A percentile compares a stretch with the other conserved stretches of the same genome.
These are phyloP conservation scores for Drosophila neocordata DNA, from an alignment of 1,140 invertebrate genomes.

Conservation along the genomic window DNA sequence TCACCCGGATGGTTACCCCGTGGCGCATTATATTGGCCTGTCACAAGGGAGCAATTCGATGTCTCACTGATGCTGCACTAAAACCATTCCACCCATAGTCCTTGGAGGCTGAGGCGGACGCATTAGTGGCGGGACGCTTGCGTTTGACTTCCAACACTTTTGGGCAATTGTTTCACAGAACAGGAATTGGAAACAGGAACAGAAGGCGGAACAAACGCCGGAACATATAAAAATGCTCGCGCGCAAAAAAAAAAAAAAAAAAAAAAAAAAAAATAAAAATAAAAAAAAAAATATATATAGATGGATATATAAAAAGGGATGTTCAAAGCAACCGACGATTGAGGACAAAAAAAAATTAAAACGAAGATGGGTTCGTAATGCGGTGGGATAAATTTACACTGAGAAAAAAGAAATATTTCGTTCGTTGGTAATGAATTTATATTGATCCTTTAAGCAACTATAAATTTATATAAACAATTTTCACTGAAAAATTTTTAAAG, in stretches of 20 bases:
- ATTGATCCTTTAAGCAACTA: too few species aligned
- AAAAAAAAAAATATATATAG: slow-evolving; percentile 35
- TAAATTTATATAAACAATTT: neutral
- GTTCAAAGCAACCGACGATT: slow-evolving; percentile 33
- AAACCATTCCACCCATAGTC: slow-evolving; percentile 35
- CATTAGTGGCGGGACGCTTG: slow-evolving; percentile 75
- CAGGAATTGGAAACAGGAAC: slow-evolving; percentile 63
- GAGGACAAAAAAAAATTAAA: slow-evolving; percentile 4
- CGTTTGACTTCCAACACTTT: slow-evolving; percentile 82
- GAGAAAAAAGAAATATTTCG: too few species aligned
- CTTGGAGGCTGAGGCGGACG: slow-evolving; percentile 51
- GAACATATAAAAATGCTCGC: slow-evolving; percentile 78
- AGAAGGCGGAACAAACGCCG: slow-evolving; percentile 82
- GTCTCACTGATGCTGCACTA: slow-evolving; percentile 47
- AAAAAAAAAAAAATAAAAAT: slow-evolving; percentile 39
- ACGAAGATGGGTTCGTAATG: slow-evolving; percentile 4
- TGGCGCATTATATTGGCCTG: slow-evolving; percentile 82
- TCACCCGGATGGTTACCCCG: slow-evolving; percentile 56
- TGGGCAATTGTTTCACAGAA: slow-evolving; percentile 70
- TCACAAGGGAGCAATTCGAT: slow-evolving; percentile 82
- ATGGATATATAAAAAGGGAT: slow-evolving; percentile 42
- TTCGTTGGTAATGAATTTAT: too few species aligned
- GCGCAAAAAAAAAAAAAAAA: slow-evolving; percentile 41
- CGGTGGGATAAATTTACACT: neutral
- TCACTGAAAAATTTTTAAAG: neutral